Evolutionary conservation across 2,113 vertebrate species (phyloP).

Genomic region (Corydoras sp.): DNA sequence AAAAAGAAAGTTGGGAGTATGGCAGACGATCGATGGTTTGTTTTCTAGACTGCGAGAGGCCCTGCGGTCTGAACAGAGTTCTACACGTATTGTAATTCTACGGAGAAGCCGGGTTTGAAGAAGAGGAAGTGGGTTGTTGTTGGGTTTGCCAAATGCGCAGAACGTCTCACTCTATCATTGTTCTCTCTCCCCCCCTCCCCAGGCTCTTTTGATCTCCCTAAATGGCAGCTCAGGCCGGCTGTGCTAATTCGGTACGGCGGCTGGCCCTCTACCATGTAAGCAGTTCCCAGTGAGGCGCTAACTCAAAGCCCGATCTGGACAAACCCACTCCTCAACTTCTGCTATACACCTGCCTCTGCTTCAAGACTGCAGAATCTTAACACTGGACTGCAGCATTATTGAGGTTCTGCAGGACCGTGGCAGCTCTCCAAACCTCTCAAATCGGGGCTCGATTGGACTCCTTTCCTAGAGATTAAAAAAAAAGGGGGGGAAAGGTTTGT

Average conservation of each 20-base stretch:
- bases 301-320: constrained; percentile 44
- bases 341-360: constrained; percentile 61
- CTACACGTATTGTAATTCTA: constrained; percentile 20
- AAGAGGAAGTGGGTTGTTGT: constrained; percentile 53
- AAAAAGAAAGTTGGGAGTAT: constrained; percentile 15
- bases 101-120: constrained; percentile 56
- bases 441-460: not conserved
- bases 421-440: constrained; percentile 12
- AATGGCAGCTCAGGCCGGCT: constrained; percentile 61
- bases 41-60: constrained; percentile 15
- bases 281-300: constrained; percentile 50
- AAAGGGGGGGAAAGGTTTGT: no score
- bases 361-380: constrained; percentile 59
- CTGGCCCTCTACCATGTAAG: constrained; percentile 43
- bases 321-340: constrained; percentile 34
- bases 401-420: constrained; percentile 32
- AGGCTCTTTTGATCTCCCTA: constrained; percentile 65
- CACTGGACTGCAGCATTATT: constrained; percentile 34
- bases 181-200: constrained; percentile 65
- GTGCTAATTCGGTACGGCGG: constrained; percentile 56
- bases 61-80: constrained; percentile 4
- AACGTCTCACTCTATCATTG: constrained; percentile 61
- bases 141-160: constrained; percentile 46
- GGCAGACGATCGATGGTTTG: constrained; percentile 18
- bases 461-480: no score